Base-by-base conservation (phyloP, 2,888 invertebrate species). In the Calliopum simillimum region DNA sequence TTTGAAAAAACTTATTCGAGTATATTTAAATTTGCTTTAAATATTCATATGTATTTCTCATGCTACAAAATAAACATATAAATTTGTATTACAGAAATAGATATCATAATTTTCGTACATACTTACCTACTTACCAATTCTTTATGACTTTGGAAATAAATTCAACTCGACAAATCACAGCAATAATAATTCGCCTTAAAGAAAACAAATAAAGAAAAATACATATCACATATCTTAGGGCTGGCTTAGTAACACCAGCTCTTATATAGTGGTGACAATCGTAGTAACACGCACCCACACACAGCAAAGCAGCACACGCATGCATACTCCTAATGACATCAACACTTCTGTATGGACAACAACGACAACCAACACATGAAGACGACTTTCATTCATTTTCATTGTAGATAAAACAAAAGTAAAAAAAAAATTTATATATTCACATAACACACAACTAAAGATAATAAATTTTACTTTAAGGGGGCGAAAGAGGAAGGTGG, bases 181-280 rank as follows among this genome's bases (percentile, higher is more conserved):
- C 33, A 67, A 44, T 23, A 25, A 56, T 33, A 33, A 13, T 46
- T 19, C 13, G 46, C 46, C 46, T 46, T 14, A 44, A 61, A 23
- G 16, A 46, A 58, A 58, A 33, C 33, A 61, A 61, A 61, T 33
- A 61, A 61, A 46, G 19, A 44, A 61, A 61, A 23, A n/a, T n/a
- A n/a, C n/a, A n/a, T 23, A 56, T 56, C 21, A 8, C 21, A 43
- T 8, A 14, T 21, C 49, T 19, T 55, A 12, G 2, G 14, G 41
- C 59, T 41, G 3, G 2, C 58, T 16, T 16, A 12, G 41, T n/a
- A 33, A 59, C 59, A 58, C 19, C 19, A 12, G 12, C 53, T 23
- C 21, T 11, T 14, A 23, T 19, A n/a, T n/a, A n/a, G n/a, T n/a
- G n/a, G n/a, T n/a, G n/a, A 21, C 13, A 53, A 2, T 43, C 41